Evolutionary conservation across 2,797 vertebrate genomes (phyloP).

Genomic region (Gephyroberyx darwinii): DNA sequence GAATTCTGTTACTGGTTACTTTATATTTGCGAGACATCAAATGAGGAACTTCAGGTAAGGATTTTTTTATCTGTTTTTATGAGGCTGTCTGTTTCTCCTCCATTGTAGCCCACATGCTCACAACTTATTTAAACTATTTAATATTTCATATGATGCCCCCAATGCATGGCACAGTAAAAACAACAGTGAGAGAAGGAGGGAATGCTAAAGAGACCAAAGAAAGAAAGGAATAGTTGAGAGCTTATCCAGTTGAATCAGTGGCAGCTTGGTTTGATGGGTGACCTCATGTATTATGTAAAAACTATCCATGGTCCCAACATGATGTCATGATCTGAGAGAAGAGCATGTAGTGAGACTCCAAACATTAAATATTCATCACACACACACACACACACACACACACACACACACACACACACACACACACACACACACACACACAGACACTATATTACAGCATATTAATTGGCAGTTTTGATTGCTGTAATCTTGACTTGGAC

Average conservation of each 20-base stretch:
- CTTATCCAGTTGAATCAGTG: conserved; percentile 29
- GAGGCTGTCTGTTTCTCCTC: not conserved
- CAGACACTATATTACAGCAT: conserved; percentile 21
- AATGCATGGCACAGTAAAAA: not conserved
- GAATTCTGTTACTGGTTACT: not conserved
- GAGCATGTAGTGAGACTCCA: conserved; percentile 55
- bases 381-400: conserved; percentile 32
- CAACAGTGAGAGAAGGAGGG: not conserved
- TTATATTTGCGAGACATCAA: no score
- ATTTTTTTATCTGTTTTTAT: not conserved
- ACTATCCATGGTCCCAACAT: conserved; percentile 66
- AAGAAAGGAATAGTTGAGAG: conserved; percentile 1
- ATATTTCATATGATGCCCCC: conserved; percentile 13
- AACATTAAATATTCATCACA: conserved; percentile 73
- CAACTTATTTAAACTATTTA: conserved; percentile 2
- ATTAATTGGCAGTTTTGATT: conserved; percentile 56
- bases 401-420: not conserved
- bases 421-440: not conserved
- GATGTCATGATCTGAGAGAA: conserved; percentile 71
- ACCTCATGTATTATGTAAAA: conserved; percentile 72
- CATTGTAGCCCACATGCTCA: no score
- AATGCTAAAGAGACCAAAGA: not conserved
- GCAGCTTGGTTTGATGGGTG: conserved; percentile 52
- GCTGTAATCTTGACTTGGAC: conserved; percentile 17
- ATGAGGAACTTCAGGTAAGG: not conserved